These are phyloP conservation scores for Muntiacus muntjak DNA, from an alignment of 2,113 vertebrate genomes.

Conservation along the genomic window DNA sequence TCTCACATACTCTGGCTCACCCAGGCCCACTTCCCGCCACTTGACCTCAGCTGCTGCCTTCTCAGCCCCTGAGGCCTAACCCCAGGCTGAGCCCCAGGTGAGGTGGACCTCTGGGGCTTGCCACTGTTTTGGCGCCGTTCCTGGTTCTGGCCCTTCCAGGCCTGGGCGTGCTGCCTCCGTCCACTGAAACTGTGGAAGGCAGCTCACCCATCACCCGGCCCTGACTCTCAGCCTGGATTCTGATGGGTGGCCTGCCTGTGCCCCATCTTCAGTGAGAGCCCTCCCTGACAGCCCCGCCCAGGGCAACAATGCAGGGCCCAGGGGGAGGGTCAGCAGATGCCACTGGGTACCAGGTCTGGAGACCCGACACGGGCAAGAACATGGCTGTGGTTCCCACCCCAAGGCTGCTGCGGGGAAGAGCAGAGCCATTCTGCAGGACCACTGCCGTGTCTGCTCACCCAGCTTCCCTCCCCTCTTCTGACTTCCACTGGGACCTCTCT, in stretches of 20 bases:
- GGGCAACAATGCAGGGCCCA: not conserved
- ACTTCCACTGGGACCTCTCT: not conserved
- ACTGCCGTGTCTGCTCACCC: accelerated
- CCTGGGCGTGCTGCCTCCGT: not conserved
- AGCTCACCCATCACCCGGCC: not conserved
- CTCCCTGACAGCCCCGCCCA: not conserved
- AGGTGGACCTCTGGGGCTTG: too few species aligned
- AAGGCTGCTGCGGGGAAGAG: not conserved
- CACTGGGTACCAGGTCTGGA: not conserved
- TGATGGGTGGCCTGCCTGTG: accelerated
- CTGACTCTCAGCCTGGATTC: not conserved
- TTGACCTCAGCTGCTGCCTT: not conserved
- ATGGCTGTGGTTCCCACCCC: accelerated
- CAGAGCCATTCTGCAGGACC: not conserved
- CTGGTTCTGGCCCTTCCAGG: not conserved
- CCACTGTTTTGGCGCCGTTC: not conserved
- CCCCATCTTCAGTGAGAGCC: not conserved
- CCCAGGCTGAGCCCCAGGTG: not conserved
- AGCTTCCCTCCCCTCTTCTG: not conserved
- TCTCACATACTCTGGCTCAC: not conserved
- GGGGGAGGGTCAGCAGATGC: not conserved
- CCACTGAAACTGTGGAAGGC: not conserved
- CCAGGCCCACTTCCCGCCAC: accelerated
- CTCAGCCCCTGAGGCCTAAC: not conserved
- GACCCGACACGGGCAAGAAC: accelerated